Evolutionary conservation across 2,113 vertebrate species (phyloP).

Genomic region (Smithornis capensis): DNA sequence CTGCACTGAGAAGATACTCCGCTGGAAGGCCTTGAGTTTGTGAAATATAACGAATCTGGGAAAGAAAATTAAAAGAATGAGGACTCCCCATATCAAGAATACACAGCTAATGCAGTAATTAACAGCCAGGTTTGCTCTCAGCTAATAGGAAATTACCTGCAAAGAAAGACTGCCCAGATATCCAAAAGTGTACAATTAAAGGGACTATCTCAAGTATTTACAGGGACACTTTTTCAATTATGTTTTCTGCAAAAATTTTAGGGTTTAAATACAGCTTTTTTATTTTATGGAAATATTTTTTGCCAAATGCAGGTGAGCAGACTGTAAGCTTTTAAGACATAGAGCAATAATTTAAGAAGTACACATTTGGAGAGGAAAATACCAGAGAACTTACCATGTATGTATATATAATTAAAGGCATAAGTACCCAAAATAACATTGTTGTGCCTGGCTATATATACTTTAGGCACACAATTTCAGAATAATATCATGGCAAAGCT

Average conservation of each 20-base stretch:
- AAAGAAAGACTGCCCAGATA: background rate
- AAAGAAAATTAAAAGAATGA: conserved; percentile 29
- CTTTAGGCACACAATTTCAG: background rate
- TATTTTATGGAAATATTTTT: background rate
- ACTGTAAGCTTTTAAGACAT: background rate
- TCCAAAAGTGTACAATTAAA: background rate
- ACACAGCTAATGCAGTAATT: background rate
- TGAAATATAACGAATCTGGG: conserved; percentile 96
- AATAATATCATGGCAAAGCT: background rate
- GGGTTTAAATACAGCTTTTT: background rate
- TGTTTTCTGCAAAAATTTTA: background rate
- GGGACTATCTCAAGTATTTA: background rate
- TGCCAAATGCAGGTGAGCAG: background rate
- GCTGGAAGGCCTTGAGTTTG: conserved; percentile 98
- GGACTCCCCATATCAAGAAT: background rate
- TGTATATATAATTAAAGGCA: background rate
- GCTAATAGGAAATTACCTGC: background rate
- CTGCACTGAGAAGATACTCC: conserved; percentile 95
- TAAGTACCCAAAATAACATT: background rate
- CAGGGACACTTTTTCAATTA: background rate
- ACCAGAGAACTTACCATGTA: background rate
- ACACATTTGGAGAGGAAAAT: background rate
- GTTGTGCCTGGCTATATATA: background rate
- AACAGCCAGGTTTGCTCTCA: background rate
- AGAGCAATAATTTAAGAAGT: background rate